Base-by-base conservation (phyloP, 2,797 vertebrate species). In the Cynopterus sphinx region DNA sequence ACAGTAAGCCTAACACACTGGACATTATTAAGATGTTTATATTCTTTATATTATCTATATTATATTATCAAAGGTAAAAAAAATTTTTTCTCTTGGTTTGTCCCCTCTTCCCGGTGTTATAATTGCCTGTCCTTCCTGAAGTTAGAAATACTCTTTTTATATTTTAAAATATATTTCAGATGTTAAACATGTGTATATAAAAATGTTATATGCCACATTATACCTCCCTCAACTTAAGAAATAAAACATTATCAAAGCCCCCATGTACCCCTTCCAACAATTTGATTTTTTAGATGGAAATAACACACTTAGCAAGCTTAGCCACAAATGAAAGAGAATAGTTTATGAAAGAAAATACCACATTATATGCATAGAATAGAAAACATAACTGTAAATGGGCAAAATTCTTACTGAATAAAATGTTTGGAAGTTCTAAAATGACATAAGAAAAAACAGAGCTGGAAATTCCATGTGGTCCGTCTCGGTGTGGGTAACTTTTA, bases 221-320 rank as follows among this genome's bases (percentile, higher is more conserved):
- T 24, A 77, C 26, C 11, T 51, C n/a, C 2, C 6, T 33, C 39
- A 63, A 53, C 16, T 77, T 92, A 90, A 73, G 55, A 90, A 75
- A 65, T 22, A 92, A 90, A 86, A 46, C 12, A 61, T 73, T 93
- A 73, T 53, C 41, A 28, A 81, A 82, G 26, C 9, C 9, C 16
- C 39, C 67, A 73, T 12, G 10, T 55, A 46, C 39, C 82, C 51
- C 8, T 63, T 43, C 24, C 63, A 92, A 61, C 31, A 83, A 82
- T 33, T 16, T 85, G 57, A 79, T 68, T 57, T 78, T 74, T 78
- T 92, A 33, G 63, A 84, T 79, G 51, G n/a, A 65, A 43, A 81
- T 81, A 88, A 3, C 3, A 95, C 36, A 97, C 53, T 65, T 36
- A 91, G 36, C 87, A 92, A 96, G 36, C 67, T 97, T 88, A 73